A percentile compares a stretch with the other conserved stretches of the same genome.
Evolutionary conservation across 2,113 vertebrate species (phyloP).

Genomic region (Fukomys damarensis): DNA sequence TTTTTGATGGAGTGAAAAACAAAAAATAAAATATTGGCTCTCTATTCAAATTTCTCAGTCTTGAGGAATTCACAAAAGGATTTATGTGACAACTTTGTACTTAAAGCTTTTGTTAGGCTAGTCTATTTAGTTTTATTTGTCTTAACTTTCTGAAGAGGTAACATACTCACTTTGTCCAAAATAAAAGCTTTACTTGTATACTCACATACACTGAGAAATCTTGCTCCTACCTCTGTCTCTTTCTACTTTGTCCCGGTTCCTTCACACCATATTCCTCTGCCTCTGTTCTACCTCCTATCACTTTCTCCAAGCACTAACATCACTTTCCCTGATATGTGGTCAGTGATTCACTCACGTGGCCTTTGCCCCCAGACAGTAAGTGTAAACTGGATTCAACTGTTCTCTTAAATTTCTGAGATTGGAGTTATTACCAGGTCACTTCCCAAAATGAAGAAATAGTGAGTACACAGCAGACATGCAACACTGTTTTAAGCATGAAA

Average conservation of each 20-base stretch:
- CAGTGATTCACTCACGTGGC: neutral
- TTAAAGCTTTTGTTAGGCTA: neutral
- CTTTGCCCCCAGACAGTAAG: neutral
- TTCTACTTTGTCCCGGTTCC: neutral
- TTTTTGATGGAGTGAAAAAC: slow-evolving; percentile 52
- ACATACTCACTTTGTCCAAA: neutral
- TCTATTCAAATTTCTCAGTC: neutral
- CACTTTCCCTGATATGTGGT: neutral
- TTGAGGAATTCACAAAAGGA: neutral
- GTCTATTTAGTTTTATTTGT: neutral
- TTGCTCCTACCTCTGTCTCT: neutral
- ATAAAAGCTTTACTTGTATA: neutral
- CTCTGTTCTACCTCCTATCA: fast-evolving
- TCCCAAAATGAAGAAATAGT: neutral
- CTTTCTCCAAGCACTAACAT: no score
- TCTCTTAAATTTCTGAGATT: neutral
- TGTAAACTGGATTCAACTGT: neutral
- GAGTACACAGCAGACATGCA: fast-evolving
- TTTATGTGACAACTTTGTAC: neutral
- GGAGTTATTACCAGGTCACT: neutral
- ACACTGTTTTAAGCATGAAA: neutral
- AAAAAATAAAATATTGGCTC: slow-evolving; percentile 24
- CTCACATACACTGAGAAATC: neutral
- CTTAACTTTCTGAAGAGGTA: neutral
- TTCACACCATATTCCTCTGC: no score